Conservation (phyloP, 2,888 invertebrate species). For the Aquatica leii region DNA sequence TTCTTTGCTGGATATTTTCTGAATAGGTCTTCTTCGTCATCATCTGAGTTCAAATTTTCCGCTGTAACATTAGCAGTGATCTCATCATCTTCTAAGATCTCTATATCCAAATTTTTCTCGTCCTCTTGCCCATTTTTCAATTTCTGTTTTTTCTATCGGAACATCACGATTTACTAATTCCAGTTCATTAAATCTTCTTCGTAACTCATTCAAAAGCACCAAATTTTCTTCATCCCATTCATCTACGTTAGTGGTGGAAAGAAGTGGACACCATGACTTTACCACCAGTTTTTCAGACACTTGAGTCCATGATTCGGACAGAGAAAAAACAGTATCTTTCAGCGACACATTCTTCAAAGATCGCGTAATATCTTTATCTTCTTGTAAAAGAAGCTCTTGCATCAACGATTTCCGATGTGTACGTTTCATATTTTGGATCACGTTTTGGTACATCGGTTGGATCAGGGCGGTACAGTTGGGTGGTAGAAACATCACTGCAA, state of each 20-base stretch:
- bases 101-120: not conserved
- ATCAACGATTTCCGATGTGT: not conserved
- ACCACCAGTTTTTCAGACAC: not conserved
- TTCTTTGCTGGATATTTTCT: not conserved
- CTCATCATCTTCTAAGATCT: not conserved
- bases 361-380: not conserved
- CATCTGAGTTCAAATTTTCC: too few species aligned
- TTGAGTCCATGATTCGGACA: not conserved
- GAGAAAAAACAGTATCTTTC: not conserved
- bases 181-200: not conserved
- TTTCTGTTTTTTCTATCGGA: not conserved
- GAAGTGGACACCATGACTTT: too few species aligned
- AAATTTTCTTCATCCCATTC: not conserved
- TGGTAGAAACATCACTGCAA: not conserved
- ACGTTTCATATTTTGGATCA: not conserved
- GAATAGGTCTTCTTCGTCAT: not conserved
- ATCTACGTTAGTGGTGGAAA: not conserved
- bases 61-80: not conserved
- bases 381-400: constrained; percentile 3
- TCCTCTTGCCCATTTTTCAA: not conserved
- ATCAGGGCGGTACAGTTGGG: not conserved
- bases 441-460: not conserved
- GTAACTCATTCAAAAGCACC: not conserved
- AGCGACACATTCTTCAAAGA: too few species aligned
- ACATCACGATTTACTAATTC: not conserved